A percentile compares a stretch with the other conserved stretches of the same genome.
Evolutionary conservation across 2,113 vertebrate genomes (phyloP).

Genomic region (Lucifuga dentata): DNA sequence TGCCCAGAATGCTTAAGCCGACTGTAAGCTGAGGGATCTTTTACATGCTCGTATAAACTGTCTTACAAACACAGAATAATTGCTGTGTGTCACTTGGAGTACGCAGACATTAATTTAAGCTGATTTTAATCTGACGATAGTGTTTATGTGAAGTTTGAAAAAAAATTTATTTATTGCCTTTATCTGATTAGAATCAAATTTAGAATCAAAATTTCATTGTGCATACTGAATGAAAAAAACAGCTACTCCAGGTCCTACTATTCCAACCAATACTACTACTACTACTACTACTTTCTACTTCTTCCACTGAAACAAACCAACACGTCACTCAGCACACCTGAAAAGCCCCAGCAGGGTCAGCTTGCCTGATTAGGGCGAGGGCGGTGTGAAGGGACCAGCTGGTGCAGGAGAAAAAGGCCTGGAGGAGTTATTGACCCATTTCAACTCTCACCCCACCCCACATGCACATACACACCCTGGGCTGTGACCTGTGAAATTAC

Average conservation of each 20-base stretch:
- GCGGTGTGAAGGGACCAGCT: conserved; percentile 76
- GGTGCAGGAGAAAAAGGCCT: conserved; percentile 69
- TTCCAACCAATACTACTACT: conserved; percentile 16
- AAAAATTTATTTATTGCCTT: too few relatives aligned
- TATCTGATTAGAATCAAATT: too few relatives aligned
- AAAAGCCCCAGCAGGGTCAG: conserved; percentile 63
- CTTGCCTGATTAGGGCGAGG: conserved; percentile 69
- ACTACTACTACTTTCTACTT: conserved; percentile 11
- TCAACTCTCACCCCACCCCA: conserved; percentile 66
- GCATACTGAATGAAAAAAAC: too few relatives aligned
- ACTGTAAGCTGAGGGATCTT: too few relatives aligned
- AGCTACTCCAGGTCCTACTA: conserved; percentile 1
- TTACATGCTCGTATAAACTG: too few relatives aligned
- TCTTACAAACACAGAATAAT: too few relatives aligned
- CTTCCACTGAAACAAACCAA: conserved; percentile 47
- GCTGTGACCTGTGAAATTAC: conserved; percentile 83
- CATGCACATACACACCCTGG: conserved; percentile 38
- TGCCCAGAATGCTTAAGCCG: too few relatives aligned
- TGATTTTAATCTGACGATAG: too few relatives aligned
- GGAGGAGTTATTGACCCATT: conserved; percentile 79
- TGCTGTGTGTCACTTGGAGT: too few relatives aligned
- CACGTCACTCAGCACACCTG: conserved; percentile 63
- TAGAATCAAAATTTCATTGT: too few relatives aligned
- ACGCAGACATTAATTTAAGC: too few relatives aligned
- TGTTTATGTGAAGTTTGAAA: too few relatives aligned